Base-by-base conservation (phyloP, 2,113 vertebrate species). In the Leuciscus idus region DNA sequence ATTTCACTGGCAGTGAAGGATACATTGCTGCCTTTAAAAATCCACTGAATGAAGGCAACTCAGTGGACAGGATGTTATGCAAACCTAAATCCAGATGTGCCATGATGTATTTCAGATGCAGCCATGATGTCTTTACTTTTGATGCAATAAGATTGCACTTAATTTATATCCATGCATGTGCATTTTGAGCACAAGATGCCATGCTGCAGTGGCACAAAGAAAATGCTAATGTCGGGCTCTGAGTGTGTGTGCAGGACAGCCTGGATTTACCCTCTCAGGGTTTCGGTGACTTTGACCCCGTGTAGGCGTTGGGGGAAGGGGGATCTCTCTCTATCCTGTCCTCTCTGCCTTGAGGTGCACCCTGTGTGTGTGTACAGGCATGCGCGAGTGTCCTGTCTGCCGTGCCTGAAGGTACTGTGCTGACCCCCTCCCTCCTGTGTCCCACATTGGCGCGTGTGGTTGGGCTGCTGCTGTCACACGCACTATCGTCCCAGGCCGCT, bases 401-500 rank as follows among this genome's bases (percentile, higher is more conserved):
- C 91, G 48, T 82, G 93, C 91, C 92, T 89, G 87, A 88, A 92
- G 92, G 90, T 90, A 87, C 89, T 55, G 55, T 46, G 62, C 79
- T 84, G 23, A 74, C 55, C 84, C 61, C 82, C 80, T 85, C 81
- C 89, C 61, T 85, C 79, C 74, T 36, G 15, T 89, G 85, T 85
- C 88, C 88, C 90, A 91, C 84, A 89, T 90, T 83, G 83, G 84
- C 39, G 72, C 80, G 62, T 84, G 80, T 72, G 48, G 86, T 86
- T 85, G 84, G 86, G 66, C 75, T 82, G 48, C 83, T 90, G 89
- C 92, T 94, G 93, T 94, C 93, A 92, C 86, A 91, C 90, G 74
- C 85, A 78, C 86, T 93, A 87, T 89, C 68, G 91, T 92, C 92
- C 91, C 78, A 39, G 89, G 84, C 91, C 85, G 33, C 74, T 94